Base-by-base conservation (phyloP, 2,888 invertebrate species). In the Epsilonema sp. region DNA sequence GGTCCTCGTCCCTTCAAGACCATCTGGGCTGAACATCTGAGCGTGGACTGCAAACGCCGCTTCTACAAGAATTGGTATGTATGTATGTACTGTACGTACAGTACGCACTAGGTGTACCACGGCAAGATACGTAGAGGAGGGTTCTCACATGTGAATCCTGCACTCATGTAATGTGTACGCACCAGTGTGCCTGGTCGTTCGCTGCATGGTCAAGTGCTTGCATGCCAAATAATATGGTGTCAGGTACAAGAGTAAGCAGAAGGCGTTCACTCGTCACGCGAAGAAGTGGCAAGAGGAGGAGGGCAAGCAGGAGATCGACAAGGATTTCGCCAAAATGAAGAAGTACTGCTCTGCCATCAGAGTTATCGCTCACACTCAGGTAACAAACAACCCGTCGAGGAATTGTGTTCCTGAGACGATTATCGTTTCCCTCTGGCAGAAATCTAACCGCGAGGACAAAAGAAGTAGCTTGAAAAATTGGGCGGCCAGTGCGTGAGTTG, bases 51-150 rank as follows among this genome's bases (percentile, higher is more conserved):
- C 70, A 80, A 85, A 60, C 81, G 97, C 65, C 79, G 97, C 58
- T 94, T 97, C 77, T 99, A 99, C 76, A 97, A 94, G 76, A 97
- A 97, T 74, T 97, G 97, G 97, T 97, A 76, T n/a, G n/a, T n/a
- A n/a, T n/a, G n/a, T n/a, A n/a, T n/a, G n/a, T n/a, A n/a, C n/a
- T n/a, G n/a, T n/a, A n/a, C n/a, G n/a, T n/a, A n/a, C n/a, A 73
- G 73, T 67, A 54, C 53, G 13, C 31, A 44, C 20, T 36, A 38
- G 19, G 26, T 31, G 22, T 50, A n/a, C n/a, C n/a, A n/a, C n/a
- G n/a, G n/a, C n/a, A n/a, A n/a, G n/a, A n/a, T n/a, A n/a, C n/a
- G n/a, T n/a, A n/a, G n/a, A n/a, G n/a, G n/a, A 31, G 31, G 31
- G 8, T 31, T 8, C 31, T 8, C 31, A 11, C 16, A 31, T 31